Evolutionary conservation across 2,888 invertebrate genomes (phyloP).

Genomic region (Synergus japonicus): DNA sequence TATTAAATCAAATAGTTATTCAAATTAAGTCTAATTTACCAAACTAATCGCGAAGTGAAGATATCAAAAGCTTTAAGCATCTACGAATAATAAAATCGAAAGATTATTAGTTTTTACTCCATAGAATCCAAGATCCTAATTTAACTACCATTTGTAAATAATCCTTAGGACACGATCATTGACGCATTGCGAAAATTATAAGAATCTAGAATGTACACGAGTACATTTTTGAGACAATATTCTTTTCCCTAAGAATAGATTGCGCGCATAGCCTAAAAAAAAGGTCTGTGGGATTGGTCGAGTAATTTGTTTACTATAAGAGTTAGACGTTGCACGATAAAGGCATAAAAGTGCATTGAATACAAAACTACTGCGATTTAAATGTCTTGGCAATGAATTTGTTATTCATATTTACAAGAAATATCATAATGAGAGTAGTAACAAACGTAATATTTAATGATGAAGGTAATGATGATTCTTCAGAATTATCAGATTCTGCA

Average conservation of each 20-base stretch:
- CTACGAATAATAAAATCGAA: conserved; percentile 13
- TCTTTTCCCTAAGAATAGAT: neutral
- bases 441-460: conserved; percentile 44
- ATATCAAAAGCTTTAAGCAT: conserved; percentile 10
- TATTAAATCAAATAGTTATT: neutral
- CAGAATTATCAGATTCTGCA: conserved; percentile 30
- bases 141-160: conserved; percentile 4
- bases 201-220: neutral
- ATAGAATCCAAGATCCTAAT: neutral
- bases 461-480: conserved; percentile 1
- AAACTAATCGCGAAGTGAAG: conserved; percentile 4
- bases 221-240: neutral
- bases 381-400: conserved; percentile 24
- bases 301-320: conserved; percentile 12
- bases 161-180: conserved; percentile 14
- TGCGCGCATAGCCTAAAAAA: conserved; percentile 26
- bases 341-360: conserved; percentile 23
- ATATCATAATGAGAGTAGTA: conserved; percentile 48
- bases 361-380: conserved; percentile 28
- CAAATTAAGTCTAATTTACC: neutral
- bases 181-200: conserved; percentile 1
- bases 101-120: neutral
- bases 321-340: conserved; percentile 22
- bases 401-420: conserved; percentile 33
- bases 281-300: conserved; percentile 4